phyloP scores from a whole-genome alignment of 2,888 invertebrate species.

The Meteorus cinctellus region DNA sequence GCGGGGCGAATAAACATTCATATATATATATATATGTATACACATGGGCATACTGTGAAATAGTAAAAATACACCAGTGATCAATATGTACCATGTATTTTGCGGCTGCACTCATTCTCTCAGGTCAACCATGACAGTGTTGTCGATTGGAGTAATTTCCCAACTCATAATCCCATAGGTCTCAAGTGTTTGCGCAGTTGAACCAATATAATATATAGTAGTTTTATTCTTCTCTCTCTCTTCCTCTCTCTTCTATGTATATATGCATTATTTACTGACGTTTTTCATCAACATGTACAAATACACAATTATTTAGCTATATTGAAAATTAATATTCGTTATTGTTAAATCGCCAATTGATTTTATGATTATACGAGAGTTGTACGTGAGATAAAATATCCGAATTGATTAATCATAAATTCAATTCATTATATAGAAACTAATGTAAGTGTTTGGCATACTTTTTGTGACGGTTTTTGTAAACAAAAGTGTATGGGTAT shows the following conservation, averaged over 20 bases:
- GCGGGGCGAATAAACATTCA: constrained; percentile 11
- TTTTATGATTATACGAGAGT: constrained; percentile 13
- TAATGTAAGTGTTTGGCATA: no score
- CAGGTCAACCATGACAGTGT: constrained; percentile 9
- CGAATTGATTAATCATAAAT: constrained; percentile 24
- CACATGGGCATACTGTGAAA: not conserved
- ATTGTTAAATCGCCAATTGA: constrained; percentile 31
- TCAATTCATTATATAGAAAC: no score
- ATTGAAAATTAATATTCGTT: constrained; percentile 32
- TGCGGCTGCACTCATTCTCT: constrained; percentile 6
- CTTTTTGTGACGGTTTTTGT: no score
- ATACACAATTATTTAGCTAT: constrained; percentile 11
- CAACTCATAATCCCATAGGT: constrained; percentile 44
- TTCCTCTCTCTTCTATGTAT: not conserved
- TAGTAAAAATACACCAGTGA: not conserved
- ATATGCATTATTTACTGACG: not conserved
- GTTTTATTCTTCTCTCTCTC: constrained; percentile 35
- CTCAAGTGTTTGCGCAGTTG: constrained; percentile 53
- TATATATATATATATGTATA: not conserved
- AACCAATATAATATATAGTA: constrained; percentile 49
- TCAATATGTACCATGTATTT: constrained; percentile 8
- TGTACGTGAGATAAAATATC: not conserved
- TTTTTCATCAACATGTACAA: not conserved
- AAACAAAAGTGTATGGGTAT: not conserved
- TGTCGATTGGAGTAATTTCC: constrained; percentile 60